Percentiles rank a stretch among this genome's conserved stretches.
phyloP scores from a whole-genome alignment of 2,113 vertebrate species.

The Pantherophis guttatus region DNA sequence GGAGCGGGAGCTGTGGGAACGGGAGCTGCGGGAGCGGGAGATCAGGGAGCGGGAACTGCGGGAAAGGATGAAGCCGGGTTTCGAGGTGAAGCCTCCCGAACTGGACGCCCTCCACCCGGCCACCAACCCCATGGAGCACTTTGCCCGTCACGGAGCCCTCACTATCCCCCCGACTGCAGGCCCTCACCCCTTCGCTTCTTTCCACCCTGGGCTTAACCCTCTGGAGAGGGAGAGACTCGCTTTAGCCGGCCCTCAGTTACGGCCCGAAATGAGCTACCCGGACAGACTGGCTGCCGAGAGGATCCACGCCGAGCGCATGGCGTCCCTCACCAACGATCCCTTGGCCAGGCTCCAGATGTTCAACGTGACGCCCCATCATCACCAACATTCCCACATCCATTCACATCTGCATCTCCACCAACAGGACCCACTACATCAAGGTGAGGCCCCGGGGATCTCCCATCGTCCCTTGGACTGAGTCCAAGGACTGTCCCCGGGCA shows the following conservation, averaged over 20 bases:
- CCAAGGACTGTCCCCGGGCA: not conserved
- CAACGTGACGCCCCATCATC: slow-evolving; percentile 97
- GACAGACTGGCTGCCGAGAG: slow-evolving; percentile 94
- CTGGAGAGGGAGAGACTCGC: slow-evolving; percentile 93
- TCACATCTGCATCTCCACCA: slow-evolving; percentile 98
- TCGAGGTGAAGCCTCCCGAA: slow-evolving; percentile 97
- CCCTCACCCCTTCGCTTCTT: slow-evolving; percentile 91
- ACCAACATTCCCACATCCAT: slow-evolving; percentile 99
- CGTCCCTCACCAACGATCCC: slow-evolving; percentile 91
- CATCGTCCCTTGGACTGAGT: not conserved
- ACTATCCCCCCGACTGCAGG: slow-evolving; percentile 87
- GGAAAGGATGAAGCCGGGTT: slow-evolving; percentile 97
- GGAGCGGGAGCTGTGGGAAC: slow-evolving; percentile 89
- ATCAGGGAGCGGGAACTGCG: slow-evolving; percentile 90
- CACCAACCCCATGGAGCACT: slow-evolving; percentile 98
- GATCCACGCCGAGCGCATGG: slow-evolving; percentile 94
- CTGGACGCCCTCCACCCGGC: slow-evolving; percentile 91
- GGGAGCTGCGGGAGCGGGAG: slow-evolving; percentile 89
- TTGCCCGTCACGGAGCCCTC: slow-evolving; percentile 92
- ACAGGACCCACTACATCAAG: slow-evolving; percentile 97
- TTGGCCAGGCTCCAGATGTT: slow-evolving; percentile 98
- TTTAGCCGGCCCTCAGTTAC: slow-evolving; percentile 87
- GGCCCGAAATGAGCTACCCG: slow-evolving; percentile 96
- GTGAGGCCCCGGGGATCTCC: slow-evolving; percentile 69
- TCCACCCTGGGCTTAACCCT: slow-evolving; percentile 93